Percentiles rank a stretch among this genome's conserved stretches.
Evolutionary conservation across 1,140 invertebrate species (phyloP).

Genomic region (Prorops nasuta): DNA sequence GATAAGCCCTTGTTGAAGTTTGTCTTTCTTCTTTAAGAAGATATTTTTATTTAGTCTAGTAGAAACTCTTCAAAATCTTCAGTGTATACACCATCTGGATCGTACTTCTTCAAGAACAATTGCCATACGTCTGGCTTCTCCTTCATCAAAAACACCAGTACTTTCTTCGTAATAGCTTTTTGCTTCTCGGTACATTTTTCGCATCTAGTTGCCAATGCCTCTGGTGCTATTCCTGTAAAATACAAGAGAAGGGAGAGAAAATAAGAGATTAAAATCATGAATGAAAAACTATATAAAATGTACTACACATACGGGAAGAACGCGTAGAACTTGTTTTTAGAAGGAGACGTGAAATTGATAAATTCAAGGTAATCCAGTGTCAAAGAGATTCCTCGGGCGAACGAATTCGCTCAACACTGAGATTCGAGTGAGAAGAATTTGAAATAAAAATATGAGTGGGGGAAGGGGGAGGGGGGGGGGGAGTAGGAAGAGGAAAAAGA

Average conservation of each 20-base stretch:
- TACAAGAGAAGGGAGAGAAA: conserved; percentile 11
- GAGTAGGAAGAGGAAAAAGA: background rate
- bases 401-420: background rate
- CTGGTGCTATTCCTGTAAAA: conserved; percentile 51
- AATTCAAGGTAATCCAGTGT: background rate
- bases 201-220: conserved; percentile 51
- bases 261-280: background rate
- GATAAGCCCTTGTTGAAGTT: no score
- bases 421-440: background rate
- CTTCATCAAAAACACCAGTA: conserved; percentile 38
- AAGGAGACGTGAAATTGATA: background rate
- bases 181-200: conserved; percentile 54
- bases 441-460: no score
- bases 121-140: conserved; percentile 46
- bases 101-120: conserved; percentile 50
- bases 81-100: conserved; percentile 31
- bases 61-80: conserved; percentile 13
- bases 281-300: background rate
- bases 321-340: background rate
- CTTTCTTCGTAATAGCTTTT: conserved; percentile 47
- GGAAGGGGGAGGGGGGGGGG: no score
- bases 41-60: no score
- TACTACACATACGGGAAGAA: background rate
- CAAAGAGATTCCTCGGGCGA: background rate
- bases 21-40: no score